Evolutionary conservation across 2,113 vertebrate genomes (phyloP).

Genomic region (Rhizomys pruinosus): DNA sequence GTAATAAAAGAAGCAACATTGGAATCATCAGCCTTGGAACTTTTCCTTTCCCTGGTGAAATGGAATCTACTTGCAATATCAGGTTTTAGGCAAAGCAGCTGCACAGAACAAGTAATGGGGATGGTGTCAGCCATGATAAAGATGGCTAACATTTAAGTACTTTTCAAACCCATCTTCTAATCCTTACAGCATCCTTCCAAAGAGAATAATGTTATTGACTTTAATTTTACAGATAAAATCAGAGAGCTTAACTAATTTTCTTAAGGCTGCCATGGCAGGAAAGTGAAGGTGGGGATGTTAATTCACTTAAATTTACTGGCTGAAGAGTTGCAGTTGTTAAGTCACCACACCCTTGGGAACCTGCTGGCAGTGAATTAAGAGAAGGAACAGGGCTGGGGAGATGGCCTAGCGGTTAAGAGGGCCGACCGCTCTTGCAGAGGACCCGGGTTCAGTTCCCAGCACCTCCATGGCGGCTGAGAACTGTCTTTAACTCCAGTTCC

Average conservation of each 20-base stretch:
- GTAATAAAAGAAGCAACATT: not conserved
- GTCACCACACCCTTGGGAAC: not conserved
- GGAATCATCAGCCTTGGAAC: not conserved
- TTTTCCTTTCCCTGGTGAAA: not conserved
- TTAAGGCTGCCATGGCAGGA: not conserved
- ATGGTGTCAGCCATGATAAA: not conserved
- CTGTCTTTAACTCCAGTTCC: too few species aligned
- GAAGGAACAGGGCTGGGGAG: too few species aligned
- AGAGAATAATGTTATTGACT: not conserved
- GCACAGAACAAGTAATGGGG: not conserved
- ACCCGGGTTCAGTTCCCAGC: too few species aligned
- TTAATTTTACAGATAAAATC: not conserved
- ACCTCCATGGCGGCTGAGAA: too few species aligned
- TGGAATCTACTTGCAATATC: not conserved
- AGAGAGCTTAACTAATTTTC: not conserved
- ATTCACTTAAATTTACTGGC: not conserved
- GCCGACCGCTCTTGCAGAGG: too few species aligned
- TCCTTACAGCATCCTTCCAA: not conserved
- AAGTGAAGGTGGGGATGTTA: not conserved
- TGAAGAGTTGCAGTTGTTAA: not conserved
- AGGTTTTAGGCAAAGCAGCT: not conserved
- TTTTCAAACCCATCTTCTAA: constrained; percentile 22
- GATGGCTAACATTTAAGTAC: not conserved
- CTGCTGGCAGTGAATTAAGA: not conserved
- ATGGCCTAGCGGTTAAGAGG: too few species aligned